Evolutionary conservation across 2,113 vertebrate genomes (phyloP).

Genomic region (Atrichornis clamosus): DNA sequence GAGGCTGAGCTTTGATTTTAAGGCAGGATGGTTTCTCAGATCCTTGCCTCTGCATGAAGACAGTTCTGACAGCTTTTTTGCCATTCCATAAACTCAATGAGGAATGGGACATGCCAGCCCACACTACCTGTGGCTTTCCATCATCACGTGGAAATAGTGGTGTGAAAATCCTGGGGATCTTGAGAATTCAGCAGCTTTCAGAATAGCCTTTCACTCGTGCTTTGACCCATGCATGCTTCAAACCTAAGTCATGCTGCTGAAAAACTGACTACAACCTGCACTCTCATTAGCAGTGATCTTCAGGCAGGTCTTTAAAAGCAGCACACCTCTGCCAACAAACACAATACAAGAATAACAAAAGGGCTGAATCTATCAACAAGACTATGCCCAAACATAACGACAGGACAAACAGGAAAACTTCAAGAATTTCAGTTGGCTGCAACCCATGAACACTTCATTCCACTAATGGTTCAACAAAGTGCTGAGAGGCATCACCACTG

Average conservation of each 20-base stretch:
- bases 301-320: neutral
- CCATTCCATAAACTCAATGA: neutral
- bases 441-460: neutral
- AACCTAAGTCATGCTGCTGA: neutral
- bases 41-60: neutral
- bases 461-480: neutral
- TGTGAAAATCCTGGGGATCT: neutral
- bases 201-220: neutral
- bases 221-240: neutral
- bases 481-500: neutral
- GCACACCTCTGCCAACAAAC: neutral
- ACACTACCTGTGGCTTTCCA: neutral
- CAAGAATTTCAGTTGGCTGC: neutral
- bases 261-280: neutral
- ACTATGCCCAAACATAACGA: neutral
- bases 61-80: neutral
- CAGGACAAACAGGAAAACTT: neutral
- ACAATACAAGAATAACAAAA: neutral
- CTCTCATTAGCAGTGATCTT: neutral
- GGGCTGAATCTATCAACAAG: neutral
- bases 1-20: neutral
- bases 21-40: neutral
- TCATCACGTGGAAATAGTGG: neutral
- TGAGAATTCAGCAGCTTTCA: neutral
- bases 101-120: neutral